Conservation (phyloP, 2,888 invertebrate genomes). For the Eudasyphora cyanicolor region DNA sequence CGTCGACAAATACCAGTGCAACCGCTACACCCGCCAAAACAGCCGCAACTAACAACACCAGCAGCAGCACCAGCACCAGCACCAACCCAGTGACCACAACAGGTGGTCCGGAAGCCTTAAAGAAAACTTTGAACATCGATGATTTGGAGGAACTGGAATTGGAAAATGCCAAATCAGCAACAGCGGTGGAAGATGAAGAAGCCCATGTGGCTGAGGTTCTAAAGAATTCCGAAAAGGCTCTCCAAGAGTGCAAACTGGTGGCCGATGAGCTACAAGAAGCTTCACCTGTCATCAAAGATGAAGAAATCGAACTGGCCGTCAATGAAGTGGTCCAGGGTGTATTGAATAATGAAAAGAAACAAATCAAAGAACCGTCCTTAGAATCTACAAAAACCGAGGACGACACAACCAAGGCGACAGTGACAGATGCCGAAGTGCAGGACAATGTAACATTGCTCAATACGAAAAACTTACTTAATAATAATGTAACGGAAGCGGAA, state of each 20-base stretch:
- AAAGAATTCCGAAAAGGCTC: conserved; percentile 81
- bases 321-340: conserved; percentile 81
- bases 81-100: conserved; percentile 65
- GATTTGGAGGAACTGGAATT: conserved; percentile 74
- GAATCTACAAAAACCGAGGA: conserved; percentile 35
- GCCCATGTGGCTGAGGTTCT: conserved; percentile 82
- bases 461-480: conserved; percentile 76
- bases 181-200: conserved; percentile 73
- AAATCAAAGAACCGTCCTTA: conserved; percentile 64
- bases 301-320: conserved; percentile 81
- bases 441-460: conserved; percentile 75
- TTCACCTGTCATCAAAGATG: conserved; percentile 81
- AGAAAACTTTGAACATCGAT: conserved; percentile 79
- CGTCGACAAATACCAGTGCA: conserved; percentile 40
- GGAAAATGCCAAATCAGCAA: conserved; percentile 72
- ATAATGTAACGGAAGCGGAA: conserved; percentile 67
- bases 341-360: conserved; percentile 79
- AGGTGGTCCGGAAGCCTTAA: conserved; percentile 76
- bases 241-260: conserved; percentile 79
- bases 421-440: conserved; percentile 30
- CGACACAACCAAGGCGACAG: conserved; percentile 32
- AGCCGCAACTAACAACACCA: conserved; percentile 47
- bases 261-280: conserved; percentile 74
- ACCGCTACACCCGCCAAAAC: conserved; percentile 39
- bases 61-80: conserved; percentile 25